Conservation (phyloP, 2,797 vertebrate species). For the Alosa sapidissima region DNA sequence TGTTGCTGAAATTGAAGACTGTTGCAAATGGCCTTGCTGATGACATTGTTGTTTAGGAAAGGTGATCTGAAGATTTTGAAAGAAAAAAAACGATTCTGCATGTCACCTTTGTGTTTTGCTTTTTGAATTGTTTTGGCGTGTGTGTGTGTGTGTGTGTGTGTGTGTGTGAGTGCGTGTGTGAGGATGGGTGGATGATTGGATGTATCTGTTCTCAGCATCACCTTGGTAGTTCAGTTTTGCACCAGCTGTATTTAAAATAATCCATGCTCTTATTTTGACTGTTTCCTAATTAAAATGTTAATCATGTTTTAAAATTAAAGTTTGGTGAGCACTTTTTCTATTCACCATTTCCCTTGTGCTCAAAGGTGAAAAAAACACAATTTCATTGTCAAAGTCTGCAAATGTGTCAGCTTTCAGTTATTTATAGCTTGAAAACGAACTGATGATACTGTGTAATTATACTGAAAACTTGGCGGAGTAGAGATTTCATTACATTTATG, state of each 20-base stretch:
- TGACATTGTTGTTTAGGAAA: background rate
- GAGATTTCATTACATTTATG: slow-evolving; percentile 6
- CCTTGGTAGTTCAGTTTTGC: slow-evolving; percentile 22
- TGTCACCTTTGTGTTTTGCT: background rate
- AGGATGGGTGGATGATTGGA: background rate
- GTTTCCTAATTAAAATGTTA: slow-evolving; percentile 55
- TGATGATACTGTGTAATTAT: background rate
- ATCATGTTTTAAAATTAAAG: slow-evolving; percentile 33
- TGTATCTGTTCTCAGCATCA: slow-evolving; percentile 30
- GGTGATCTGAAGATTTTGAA: background rate
- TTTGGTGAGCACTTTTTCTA: background rate
- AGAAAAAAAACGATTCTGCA: background rate
- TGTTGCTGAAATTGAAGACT: background rate
- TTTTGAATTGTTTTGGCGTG: background rate
- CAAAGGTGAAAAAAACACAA: background rate
- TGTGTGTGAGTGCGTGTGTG: background rate
- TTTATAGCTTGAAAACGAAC: background rate
- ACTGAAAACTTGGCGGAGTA: background rate
- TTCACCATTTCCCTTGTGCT: background rate
- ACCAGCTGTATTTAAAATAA: slow-evolving; percentile 6
- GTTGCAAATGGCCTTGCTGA: background rate
- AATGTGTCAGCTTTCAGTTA: background rate
- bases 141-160: background rate
- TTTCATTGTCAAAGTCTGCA: background rate
- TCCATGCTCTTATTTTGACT: slow-evolving; percentile 38